These are phyloP conservation scores for Spodoptera littoralis DNA, from an alignment of 2,888 invertebrate genomes.

Conservation along the genomic window DNA sequence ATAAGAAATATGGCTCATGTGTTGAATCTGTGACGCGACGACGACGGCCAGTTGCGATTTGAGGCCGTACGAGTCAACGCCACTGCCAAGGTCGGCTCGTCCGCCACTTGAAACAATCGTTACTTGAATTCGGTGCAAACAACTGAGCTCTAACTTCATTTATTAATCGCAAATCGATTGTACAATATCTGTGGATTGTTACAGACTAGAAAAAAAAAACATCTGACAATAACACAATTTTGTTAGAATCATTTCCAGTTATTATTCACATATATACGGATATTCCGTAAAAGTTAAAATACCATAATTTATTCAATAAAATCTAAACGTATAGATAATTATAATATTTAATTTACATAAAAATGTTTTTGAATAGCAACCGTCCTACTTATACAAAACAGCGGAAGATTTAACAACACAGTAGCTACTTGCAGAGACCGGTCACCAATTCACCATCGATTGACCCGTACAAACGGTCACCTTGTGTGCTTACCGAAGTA, in stretches of 20 bases:
- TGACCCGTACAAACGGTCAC: slow-evolving; percentile 10
- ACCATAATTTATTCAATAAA: too few species aligned
- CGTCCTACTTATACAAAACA: too few species aligned
- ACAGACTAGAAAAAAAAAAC: too few species aligned
- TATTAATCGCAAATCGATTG: slow-evolving; percentile 27
- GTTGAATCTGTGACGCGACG: slow-evolving; percentile 68
- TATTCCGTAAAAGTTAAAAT: too few species aligned
- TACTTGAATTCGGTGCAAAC: slow-evolving; percentile 67
- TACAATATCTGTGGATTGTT: too few species aligned
- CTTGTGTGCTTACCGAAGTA: slow-evolving; percentile 5
- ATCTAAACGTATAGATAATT: too few species aligned
- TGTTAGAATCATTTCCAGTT: too few species aligned
- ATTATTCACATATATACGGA: too few species aligned
- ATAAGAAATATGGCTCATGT: slow-evolving; percentile 57
- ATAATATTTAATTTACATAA: too few species aligned
- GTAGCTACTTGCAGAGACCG: background rate
- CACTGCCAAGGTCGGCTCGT: slow-evolving; percentile 82
- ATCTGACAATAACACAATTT: too few species aligned
- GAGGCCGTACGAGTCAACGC: slow-evolving; percentile 83
- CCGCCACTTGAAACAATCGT: slow-evolving; percentile 68
- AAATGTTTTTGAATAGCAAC: too few species aligned
- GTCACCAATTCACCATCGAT: slow-evolving; percentile 11
- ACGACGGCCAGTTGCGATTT: slow-evolving; percentile 76
- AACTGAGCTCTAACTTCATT: slow-evolving; percentile 47
- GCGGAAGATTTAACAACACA: background rate